Percentiles rank a stretch among this genome's conserved stretches.
phyloP scores from a whole-genome alignment of 2,797 vertebrate species.

The Chrosomus eos region DNA sequence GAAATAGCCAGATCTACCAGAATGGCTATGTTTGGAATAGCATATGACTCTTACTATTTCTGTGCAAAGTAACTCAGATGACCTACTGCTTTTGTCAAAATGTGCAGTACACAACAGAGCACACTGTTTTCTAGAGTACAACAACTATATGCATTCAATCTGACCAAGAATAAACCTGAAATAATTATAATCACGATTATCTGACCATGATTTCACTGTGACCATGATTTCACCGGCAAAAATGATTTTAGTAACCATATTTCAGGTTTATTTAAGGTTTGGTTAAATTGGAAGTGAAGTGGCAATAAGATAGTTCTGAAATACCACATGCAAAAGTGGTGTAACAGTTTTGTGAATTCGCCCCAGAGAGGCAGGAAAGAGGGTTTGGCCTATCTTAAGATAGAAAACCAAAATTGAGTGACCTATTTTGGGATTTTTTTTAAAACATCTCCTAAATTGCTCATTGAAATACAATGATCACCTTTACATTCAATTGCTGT shows the following conservation, averaged over 20 bases:
- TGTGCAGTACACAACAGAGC: neutral
- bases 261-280: neutral
- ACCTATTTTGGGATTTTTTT: constrained; percentile 53
- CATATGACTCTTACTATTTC: constrained; percentile 11
- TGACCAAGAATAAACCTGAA: neutral
- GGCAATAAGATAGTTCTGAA: neutral
- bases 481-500: constrained; percentile 46
- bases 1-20: neutral
- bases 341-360: neutral
- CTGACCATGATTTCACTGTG: neutral
- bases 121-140: neutral
- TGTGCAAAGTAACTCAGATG: neutral
- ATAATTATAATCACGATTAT: neutral
- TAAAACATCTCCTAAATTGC: constrained; percentile 58
- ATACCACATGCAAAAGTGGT: neutral
- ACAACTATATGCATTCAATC: neutral
- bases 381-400: neutral
- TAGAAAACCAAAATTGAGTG: constrained; percentile 51
- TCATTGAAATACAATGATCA: constrained; percentile 64
- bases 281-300: neutral
- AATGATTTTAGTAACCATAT: neutral
- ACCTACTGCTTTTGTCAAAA: neutral
- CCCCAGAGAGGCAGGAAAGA: neutral
- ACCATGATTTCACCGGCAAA: neutral
- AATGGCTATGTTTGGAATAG: constrained; percentile 16